Evolutionary conservation across 2,113 vertebrate genomes (phyloP).

Genomic region (Varanus komodoensis): DNA sequence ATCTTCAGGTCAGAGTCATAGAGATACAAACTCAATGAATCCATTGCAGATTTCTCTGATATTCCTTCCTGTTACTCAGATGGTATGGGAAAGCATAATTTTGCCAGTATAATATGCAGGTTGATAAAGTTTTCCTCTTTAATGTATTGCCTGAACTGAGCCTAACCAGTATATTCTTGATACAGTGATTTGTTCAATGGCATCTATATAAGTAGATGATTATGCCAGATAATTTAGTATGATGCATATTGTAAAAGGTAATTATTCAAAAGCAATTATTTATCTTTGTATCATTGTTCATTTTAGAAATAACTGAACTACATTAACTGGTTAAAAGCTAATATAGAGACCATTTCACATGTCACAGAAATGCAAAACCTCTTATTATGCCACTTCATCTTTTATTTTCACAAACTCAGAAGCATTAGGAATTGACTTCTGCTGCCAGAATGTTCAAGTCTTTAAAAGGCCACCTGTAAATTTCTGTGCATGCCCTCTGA

Average conservation of each 20-base stretch:
- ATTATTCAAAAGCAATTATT: conserved; percentile 25
- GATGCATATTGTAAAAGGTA: neutral
- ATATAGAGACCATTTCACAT: conserved; percentile 2
- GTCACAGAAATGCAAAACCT: neutral
- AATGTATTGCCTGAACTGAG: neutral
- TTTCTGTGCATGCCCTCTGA: neutral
- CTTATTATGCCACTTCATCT: conserved; percentile 21
- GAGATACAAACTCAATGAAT: no score
- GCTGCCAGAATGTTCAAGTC: neutral
- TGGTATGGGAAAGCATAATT: neutral
- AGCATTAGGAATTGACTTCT: neutral
- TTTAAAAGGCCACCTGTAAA: neutral
- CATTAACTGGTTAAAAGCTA: conserved; percentile 4
- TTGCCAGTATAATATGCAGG: neutral
- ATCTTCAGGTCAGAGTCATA: no score
- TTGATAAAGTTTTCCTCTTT: neutral
- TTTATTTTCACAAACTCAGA: conserved; percentile 10
- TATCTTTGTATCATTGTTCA: conserved; percentile 49
- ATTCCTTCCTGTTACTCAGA: neutral
- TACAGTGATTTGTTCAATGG: no score
- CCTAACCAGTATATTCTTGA: neutral
- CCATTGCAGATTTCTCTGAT: no score
- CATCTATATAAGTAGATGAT: neutral
- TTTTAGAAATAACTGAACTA: neutral
- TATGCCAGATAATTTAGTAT: neutral